Evolutionary conservation across 1,140 invertebrate species (phyloP).

Genomic region (Nilaparvata lugens): DNA sequence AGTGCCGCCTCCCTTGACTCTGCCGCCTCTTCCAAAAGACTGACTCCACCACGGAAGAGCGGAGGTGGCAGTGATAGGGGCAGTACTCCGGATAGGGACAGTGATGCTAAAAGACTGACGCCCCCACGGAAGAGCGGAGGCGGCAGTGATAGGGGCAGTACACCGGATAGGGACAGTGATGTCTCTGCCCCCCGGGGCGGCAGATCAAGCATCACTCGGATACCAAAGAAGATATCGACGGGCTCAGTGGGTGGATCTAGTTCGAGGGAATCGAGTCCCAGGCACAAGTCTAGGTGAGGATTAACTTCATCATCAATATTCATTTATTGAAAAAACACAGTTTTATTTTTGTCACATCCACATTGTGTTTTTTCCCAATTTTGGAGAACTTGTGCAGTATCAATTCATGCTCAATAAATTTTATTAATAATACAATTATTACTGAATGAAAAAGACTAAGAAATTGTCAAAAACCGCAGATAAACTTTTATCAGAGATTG

Average conservation of each 20-base stretch:
- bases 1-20: background rate
- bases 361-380: too few relatives aligned
- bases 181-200: constrained; percentile 1
- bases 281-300: background rate
- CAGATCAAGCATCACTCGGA: background rate
- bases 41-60: background rate
- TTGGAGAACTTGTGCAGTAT: too few relatives aligned
- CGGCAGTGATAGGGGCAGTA: background rate
- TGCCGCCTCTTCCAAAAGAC: background rate
- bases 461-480: too few relatives aligned
- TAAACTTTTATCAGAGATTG: too few relatives aligned
- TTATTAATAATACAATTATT: constrained; percentile 14
- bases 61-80: background rate
- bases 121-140: background rate
- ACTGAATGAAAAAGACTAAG: too few relatives aligned
- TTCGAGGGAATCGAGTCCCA: constrained; percentile 24
- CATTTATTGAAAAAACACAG: too few relatives aligned
- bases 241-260: constrained; percentile 30
- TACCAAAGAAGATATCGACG: constrained; percentile 8
- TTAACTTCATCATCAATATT: too few relatives aligned
- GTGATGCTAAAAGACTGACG: background rate
- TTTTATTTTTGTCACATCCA: too few relatives aligned
- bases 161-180: constrained; percentile 34
- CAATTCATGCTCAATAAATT: constrained; percentile 9
- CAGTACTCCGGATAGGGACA: background rate